Conservation (phyloP, 2,113 vertebrate species). For the Geococcyx californianus region DNA sequence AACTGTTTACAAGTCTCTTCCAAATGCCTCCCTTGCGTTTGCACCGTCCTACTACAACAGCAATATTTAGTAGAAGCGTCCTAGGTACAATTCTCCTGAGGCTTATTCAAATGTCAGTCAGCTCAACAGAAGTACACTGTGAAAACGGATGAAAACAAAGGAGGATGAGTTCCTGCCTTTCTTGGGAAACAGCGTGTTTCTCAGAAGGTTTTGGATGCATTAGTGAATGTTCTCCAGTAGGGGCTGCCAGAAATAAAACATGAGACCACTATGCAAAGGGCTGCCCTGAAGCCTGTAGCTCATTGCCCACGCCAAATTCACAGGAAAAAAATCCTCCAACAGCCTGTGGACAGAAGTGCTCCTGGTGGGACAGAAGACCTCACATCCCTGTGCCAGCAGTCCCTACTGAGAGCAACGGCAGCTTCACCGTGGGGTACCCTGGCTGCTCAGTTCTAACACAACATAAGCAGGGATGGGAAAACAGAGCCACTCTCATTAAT, state of each 20-base stretch:
- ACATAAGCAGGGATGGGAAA: background rate
- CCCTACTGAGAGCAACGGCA: background rate
- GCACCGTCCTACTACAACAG: constrained; percentile 47
- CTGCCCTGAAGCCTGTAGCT: background rate
- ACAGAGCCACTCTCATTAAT: background rate
- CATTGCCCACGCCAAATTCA: background rate
- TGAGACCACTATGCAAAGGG: rapidly evolving
- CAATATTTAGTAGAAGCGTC: constrained; percentile 55
- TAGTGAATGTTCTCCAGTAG: background rate
- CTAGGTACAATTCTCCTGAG: constrained; percentile 52
- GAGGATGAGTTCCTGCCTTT: constrained; percentile 4
- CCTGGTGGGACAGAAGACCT: background rate
- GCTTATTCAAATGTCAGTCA: constrained; percentile 50
- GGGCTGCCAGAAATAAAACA: background rate
- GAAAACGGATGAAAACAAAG: constrained; percentile 30
- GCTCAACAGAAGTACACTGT: constrained; percentile 20
- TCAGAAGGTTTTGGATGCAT: background rate
- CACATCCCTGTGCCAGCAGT: too few relatives aligned
- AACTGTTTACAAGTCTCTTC: constrained; percentile 65
- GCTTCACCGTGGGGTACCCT: background rate
- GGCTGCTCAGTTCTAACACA: rapidly evolving
- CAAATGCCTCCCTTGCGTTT: constrained; percentile 52
- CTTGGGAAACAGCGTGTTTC: background rate
- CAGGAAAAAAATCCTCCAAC: background rate
- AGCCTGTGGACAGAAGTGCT: background rate